A percentile compares a stretch with the other conserved stretches of the same genome.
Evolutionary conservation across 1,140 invertebrate genomes (phyloP).

Genomic region (Scaptodrosophila lebanonensis): DNA sequence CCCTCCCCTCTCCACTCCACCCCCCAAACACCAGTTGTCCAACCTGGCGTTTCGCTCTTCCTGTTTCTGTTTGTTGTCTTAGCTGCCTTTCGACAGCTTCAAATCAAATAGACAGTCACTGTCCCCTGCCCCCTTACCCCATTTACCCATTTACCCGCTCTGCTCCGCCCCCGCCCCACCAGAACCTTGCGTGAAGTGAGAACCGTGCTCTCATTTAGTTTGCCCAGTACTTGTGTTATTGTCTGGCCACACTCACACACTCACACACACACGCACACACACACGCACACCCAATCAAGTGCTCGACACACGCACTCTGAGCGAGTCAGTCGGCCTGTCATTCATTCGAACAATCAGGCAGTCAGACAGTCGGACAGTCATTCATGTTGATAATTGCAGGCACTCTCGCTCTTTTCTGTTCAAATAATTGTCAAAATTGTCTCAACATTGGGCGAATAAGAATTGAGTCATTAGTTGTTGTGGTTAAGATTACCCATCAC

Average conservation of each 20-base stretch:
- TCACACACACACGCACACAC: background rate
- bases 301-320: too few relatives aligned
- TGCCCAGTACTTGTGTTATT: background rate
- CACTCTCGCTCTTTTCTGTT: background rate
- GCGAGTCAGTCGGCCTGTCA: background rate
- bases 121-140: too few relatives aligned
- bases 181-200: background rate
- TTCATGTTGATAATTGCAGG: constrained; percentile 56
- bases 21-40: too few relatives aligned
- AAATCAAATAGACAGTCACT: constrained; percentile 53
- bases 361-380: constrained; percentile 31
- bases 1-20: too few relatives aligned
- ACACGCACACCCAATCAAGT: too few relatives aligned
- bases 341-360: too few relatives aligned
- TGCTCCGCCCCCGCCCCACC: background rate
- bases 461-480: constrained; percentile 66
- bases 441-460: constrained; percentile 39
- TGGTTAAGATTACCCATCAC: too few relatives aligned
- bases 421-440: constrained; percentile 37
- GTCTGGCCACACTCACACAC: background rate
- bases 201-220: background rate
- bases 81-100: constrained; percentile 55
- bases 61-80: background rate
- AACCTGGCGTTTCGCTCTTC: background rate
- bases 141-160: constrained; percentile 43